A percentile compares a stretch with the other conserved stretches of the same genome.
Evolutionary conservation across 2,888 invertebrate species (phyloP).

Genomic region (Apodemia hepburni): DNA sequence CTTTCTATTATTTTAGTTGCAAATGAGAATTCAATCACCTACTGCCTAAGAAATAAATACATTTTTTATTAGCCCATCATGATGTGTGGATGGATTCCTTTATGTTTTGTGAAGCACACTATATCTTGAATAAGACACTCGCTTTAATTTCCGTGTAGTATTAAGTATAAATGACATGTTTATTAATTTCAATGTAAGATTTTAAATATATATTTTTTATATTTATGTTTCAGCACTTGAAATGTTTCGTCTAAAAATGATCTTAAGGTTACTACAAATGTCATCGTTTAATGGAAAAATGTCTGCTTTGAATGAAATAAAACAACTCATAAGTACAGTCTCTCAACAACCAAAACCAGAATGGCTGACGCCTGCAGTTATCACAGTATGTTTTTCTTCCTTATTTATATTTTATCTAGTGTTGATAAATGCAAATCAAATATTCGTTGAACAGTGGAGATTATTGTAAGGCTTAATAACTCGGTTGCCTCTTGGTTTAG

Average conservation of each 20-base stretch:
- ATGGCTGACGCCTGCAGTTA: conserved; percentile 95
- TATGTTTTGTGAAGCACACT: too few species aligned
- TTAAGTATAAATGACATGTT: too few species aligned
- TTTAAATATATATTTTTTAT: not conserved
- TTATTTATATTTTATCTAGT: not conserved
- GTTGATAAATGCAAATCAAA: too few species aligned
- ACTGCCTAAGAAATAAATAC: too few species aligned
- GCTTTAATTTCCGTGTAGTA: not conserved
- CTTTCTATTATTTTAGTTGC: too few species aligned
- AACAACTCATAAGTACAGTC: conserved; percentile 96
- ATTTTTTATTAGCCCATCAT: too few species aligned
- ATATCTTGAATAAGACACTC: not conserved
- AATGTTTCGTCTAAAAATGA: conserved; percentile 98
- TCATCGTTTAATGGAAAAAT: conserved; percentile 99
- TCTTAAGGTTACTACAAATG: conserved; percentile 94
- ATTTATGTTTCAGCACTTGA: conserved; percentile 83
- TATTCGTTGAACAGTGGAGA: too few species aligned
- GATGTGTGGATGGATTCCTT: too few species aligned
- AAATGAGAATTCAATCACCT: too few species aligned
- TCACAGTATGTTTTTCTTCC: conserved; percentile 90
- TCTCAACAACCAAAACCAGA: conserved; percentile 95
- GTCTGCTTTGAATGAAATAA: conserved; percentile 99
- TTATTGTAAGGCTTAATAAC: too few species aligned
- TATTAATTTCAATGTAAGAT: too few species aligned
- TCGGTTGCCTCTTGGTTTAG: too few species aligned